Evolutionary conservation across 2,888 invertebrate genomes (phyloP).

Genomic region (Oegoconia quadripuncta): DNA sequence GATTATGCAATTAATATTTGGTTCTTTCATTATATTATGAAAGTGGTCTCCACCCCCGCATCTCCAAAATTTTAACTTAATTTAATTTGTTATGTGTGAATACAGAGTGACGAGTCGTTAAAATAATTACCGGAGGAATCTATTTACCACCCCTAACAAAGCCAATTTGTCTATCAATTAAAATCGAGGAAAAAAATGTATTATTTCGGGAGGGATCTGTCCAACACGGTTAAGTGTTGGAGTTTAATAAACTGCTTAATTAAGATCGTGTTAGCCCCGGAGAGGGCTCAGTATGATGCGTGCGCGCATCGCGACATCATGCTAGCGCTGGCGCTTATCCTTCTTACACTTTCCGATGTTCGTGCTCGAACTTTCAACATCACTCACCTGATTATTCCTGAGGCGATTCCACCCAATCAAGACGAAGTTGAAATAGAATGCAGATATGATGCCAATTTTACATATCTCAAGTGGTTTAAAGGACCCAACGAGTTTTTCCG

Average conservation of each 20-base stretch:
- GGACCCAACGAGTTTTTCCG: slow-evolving; percentile 65
- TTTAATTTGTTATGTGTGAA: too few relatives aligned
- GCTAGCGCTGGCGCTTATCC: slow-evolving; percentile 42
- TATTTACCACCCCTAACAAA: slow-evolving; percentile 49
- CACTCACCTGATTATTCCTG: slow-evolving; percentile 55
- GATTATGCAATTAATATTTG: too few relatives aligned
- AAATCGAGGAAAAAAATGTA: slow-evolving; percentile 44
- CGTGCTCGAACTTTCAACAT: slow-evolving; percentile 52
- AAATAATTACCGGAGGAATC: slow-evolving; percentile 29
- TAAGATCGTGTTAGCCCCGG: slow-evolving; percentile 58
- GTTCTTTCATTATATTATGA: too few relatives aligned
- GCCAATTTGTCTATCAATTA: slow-evolving; percentile 68
- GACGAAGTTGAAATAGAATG: slow-evolving; percentile 61
- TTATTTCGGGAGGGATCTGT: slow-evolving; percentile 45
- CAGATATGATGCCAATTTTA: slow-evolving; percentile 67
- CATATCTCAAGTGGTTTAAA: slow-evolving; percentile 66
- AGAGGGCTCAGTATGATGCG: slow-evolving; percentile 56
- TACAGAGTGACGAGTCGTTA: too few relatives aligned
- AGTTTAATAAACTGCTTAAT: slow-evolving; percentile 76
- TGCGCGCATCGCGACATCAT: slow-evolving; percentile 58
- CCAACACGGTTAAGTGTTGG: slow-evolving; percentile 68
- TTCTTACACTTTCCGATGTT: slow-evolving; percentile 28
- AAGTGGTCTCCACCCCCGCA: too few relatives aligned
- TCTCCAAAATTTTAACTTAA: too few relatives aligned
- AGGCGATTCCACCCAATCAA: slow-evolving; percentile 45